A percentile compares a stretch with the other conserved stretches of the same genome.
These are phyloP conservation scores for Guaruba guarouba DNA, from an alignment of 2,113 vertebrate species.

Conservation along the genomic window DNA sequence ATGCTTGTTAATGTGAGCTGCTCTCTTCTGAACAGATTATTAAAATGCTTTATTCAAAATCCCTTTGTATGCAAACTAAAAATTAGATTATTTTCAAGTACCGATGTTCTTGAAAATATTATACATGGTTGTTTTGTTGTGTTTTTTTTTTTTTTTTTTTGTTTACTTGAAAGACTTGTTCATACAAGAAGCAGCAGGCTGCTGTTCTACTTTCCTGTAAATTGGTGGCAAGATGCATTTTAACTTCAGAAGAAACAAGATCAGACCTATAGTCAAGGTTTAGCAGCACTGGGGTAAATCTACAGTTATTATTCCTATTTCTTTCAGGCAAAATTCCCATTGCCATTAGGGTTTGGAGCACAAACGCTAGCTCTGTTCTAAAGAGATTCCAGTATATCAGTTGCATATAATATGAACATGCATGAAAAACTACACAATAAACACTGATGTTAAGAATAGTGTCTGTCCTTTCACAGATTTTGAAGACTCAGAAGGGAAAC, in stretches of 20 bases:
- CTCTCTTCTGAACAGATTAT: neutral
- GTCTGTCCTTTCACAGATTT: neutral
- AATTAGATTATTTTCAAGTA: neutral
- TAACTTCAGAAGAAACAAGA: neutral
- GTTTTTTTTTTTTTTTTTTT: neutral
- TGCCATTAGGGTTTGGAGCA: neutral
- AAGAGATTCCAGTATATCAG: neutral
- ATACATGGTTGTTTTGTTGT: neutral
- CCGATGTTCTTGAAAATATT: neutral
- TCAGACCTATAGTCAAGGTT: neutral
- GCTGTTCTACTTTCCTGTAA: neutral
- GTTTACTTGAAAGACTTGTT: neutral
- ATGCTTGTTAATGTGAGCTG: neutral
- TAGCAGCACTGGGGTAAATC: neutral
- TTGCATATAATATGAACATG: neutral
- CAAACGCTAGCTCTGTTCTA: neutral
- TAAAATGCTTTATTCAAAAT: slow-evolving; percentile 10
- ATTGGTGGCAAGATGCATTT: neutral
- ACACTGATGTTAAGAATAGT: neutral
- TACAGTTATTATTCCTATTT: neutral
- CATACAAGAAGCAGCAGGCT: neutral
- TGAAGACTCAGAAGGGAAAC: neutral
- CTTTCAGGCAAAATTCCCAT: neutral
- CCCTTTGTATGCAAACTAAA: neutral
- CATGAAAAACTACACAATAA: neutral